Conservation (phyloP, 2,797 vertebrate genomes). For the Centroberyx gerrardi region DNA sequence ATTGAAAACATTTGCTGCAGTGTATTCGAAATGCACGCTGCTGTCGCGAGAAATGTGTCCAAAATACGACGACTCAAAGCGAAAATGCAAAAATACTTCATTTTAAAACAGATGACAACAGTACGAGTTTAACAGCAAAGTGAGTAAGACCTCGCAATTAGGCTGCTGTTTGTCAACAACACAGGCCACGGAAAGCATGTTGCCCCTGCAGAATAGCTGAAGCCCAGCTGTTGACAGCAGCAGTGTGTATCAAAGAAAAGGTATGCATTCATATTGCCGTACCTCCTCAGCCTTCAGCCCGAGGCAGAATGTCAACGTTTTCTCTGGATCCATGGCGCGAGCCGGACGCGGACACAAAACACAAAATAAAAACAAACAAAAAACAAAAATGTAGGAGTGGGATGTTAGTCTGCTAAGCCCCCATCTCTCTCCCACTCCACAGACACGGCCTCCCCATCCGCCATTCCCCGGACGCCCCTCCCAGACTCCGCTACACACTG, state of each 20-base stretch:
- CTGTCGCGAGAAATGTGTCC: not conserved
- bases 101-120: slow-evolving; percentile 1
- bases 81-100: not conserved
- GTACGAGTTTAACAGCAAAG: slow-evolving; percentile 3
- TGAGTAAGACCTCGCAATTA: not conserved
- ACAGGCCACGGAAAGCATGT: slow-evolving; percentile 64
- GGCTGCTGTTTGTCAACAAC: slow-evolving; percentile 64
- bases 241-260: slow-evolving; percentile 35
- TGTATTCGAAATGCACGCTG: slow-evolving; percentile 24
- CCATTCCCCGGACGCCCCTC: slow-evolving; percentile 79
- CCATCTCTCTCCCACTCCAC: slow-evolving; percentile 76
- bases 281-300: slow-evolving; percentile 81
- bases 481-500: slow-evolving; percentile 60
- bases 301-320: slow-evolving; percentile 82
- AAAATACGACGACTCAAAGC: not conserved
- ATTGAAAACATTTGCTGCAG: slow-evolving; percentile 48
- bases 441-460: slow-evolving; percentile 74
- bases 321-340: slow-evolving; percentile 83
- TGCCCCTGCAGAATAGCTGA: slow-evolving; percentile 60
- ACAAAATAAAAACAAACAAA: slow-evolving; percentile 51
- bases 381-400: slow-evolving; percentile 3
- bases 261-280: slow-evolving; percentile 31
- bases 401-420: slow-evolving; percentile 60
- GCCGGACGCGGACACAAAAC: slow-evolving; percentile 25
- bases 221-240: slow-evolving; percentile 75